Evolutionary conservation across 2,113 vertebrate species (phyloP).

Genomic region (Phalacrocorax brasilianus): DNA sequence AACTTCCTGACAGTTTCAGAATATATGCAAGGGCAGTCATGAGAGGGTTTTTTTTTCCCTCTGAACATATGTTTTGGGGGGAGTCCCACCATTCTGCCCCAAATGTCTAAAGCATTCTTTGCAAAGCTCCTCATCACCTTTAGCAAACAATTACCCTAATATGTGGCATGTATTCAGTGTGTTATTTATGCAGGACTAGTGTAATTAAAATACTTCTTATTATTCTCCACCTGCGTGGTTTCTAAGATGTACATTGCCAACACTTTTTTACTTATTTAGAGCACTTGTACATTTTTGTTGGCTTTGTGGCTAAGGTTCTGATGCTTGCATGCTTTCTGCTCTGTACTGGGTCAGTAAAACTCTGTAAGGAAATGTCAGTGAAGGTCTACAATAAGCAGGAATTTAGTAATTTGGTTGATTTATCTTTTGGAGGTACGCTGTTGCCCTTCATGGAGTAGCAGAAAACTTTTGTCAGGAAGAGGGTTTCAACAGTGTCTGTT

Average conservation of each 20-base stretch:
- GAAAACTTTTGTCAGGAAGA: background rate
- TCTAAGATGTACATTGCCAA: background rate
- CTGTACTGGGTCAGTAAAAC: background rate
- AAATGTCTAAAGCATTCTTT: background rate
- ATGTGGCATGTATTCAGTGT: background rate
- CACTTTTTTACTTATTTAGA: background rate
- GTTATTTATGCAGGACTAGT: background rate
- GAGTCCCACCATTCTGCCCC: background rate
- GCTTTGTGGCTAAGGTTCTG: background rate
- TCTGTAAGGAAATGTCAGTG: background rate
- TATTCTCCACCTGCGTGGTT: background rate
- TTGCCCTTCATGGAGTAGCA: background rate
- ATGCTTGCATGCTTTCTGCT: background rate
- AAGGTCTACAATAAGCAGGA: background rate
- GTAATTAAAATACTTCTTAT: background rate
- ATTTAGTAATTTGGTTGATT: background rate
- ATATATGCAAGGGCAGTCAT: background rate
- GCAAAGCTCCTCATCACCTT: background rate
- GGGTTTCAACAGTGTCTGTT: background rate
- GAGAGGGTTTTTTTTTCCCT: background rate
- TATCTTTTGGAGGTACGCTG: background rate
- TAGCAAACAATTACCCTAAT: background rate
- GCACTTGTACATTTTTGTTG: background rate
- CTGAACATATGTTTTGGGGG: background rate
- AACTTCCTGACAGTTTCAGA: background rate